Base-by-base conservation (phyloP, 2,888 invertebrate species). In the Piscicola geometra region DNA sequence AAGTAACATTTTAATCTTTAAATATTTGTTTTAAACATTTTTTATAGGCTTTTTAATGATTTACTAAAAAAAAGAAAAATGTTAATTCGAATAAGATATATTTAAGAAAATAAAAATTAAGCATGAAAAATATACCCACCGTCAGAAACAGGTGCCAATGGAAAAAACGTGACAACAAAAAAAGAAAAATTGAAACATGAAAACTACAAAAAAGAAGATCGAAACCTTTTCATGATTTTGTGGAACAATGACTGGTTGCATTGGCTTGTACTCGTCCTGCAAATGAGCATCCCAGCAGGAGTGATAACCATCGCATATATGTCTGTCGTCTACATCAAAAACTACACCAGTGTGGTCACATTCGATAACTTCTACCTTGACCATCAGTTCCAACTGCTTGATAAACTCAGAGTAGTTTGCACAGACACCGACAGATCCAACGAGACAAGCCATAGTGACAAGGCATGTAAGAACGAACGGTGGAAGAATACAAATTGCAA, bases 331-430 rank as follows among this genome's bases (percentile, higher is more conserved):
- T 78, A 80, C 76, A 72, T 80, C 35, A 77, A 79, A 56, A 79
- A 80, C 70, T 83, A 82, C 77, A 78, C 81, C 28, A 79, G 79
- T 18, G 80, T 81, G 72, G 82, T 82, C 74, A 80, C 79, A 0
- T 83, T 80, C 68, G 83, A 83, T 76, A 83, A 83, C 74, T 76
- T 81, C 32, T 83, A 83, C 77, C 81, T 83, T 66, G 81, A 82
- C 3, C 76, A 76, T 12, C 78, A 78, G 41, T 82, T 83, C 73
- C 76, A 75, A 25, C 66, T 77, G 15, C 70, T 82, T 25, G 83
- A 83, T 68, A 75, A 78, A 41, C 75, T 79, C 60, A 73, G 78
- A 73, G 5, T 25, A 18, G 21, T 35, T 36, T 12, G 25, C n/a
- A n/a, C 9, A 3, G 60, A 56, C n/a, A 25, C 9, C 25, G 25